These are phyloP conservation scores for Parnassius glacialis DNA, from an alignment of 2,888 invertebrate genomes.

Conservation along the genomic window DNA sequence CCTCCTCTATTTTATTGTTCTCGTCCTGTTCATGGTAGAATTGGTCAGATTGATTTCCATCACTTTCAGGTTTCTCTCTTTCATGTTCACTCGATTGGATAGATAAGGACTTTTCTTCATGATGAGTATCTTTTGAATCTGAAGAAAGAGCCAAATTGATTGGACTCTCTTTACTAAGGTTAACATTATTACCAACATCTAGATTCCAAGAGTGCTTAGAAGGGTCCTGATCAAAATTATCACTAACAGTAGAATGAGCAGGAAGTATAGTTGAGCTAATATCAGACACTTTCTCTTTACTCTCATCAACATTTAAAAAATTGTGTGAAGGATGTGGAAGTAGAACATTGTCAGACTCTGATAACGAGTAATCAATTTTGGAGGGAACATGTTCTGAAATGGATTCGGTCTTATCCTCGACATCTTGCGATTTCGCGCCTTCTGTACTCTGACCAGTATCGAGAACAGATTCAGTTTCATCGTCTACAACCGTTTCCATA, in stretches of 20 bases:
- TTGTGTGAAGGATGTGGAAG: slow-evolving; percentile 38
- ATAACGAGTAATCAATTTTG: slow-evolving; percentile 56
- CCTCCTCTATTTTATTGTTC: too few species aligned
- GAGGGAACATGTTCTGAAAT: slow-evolving; percentile 72
- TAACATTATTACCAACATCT: slow-evolving; percentile 56
- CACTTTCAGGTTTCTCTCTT: slow-evolving; percentile 3
- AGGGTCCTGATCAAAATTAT: slow-evolving; percentile 40
- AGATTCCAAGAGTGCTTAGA: slow-evolving; percentile 61
- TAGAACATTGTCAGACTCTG: slow-evolving; percentile 50
- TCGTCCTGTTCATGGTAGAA: slow-evolving; percentile 24
- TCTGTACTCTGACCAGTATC: slow-evolving; percentile 41
- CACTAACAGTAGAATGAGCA: slow-evolving; percentile 42
- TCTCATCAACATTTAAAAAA: slow-evolving; percentile 45
- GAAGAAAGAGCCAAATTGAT: slow-evolving; percentile 60
- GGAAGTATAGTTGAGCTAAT: slow-evolving; percentile 39
- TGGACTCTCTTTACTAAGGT: slow-evolving; percentile 71
- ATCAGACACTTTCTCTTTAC: slow-evolving; percentile 37
- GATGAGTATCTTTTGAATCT: slow-evolving; percentile 56
- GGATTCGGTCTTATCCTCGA: slow-evolving; percentile 58
- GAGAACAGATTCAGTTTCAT: slow-evolving; percentile 44
- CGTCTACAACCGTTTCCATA: slow-evolving; percentile 49
- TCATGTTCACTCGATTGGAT: slow-evolving; percentile 23
- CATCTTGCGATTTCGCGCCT: slow-evolving; percentile 37
- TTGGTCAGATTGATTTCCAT: slow-evolving; percentile 3
- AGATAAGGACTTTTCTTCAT: slow-evolving; percentile 39